Percentiles rank a stretch among this genome's conserved stretches.
Conservation (phyloP, 64 coral and sea anemone genomes). For the Porites lutea region DNA sequence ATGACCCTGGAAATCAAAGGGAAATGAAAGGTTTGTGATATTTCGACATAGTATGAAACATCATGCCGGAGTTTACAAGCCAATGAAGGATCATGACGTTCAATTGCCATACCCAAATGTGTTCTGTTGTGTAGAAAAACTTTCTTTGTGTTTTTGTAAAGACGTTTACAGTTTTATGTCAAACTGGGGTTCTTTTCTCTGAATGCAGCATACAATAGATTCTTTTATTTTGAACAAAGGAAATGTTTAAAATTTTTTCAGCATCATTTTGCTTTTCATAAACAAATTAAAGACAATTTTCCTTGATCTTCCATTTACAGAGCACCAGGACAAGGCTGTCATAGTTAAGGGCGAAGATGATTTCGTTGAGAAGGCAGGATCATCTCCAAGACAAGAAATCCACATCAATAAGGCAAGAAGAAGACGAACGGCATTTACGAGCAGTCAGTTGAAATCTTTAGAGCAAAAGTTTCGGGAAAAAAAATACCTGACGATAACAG, state of each 20-base stretch:
- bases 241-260: too few relatives aligned
- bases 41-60: not conserved
- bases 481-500: constrained; percentile 94
- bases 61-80: too few relatives aligned
- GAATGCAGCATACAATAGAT: too few relatives aligned
- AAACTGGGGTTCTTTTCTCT: too few relatives aligned
- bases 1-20: not conserved
- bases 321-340: not conserved
- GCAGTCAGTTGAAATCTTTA: constrained; percentile 90
- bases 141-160: too few relatives aligned
- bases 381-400: not conserved
- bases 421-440: constrained; percentile 90
- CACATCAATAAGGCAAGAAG: constrained; percentile 70
- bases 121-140: too few relatives aligned
- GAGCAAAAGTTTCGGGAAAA: constrained; percentile 95
- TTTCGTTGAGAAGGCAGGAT: not conserved
- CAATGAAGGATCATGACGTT: too few relatives aligned
- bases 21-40: not conserved
- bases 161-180: too few relatives aligned
- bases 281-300: not conserved
- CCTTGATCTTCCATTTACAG: not conserved
- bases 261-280: not conserved
- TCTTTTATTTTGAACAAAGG: too few relatives aligned
- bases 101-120: too few relatives aligned
- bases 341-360: not conserved